A percentile compares a stretch with the other conserved stretches of the same genome.
These are phyloP conservation scores for Pasiphila rectangulata DNA, from an alignment of 2,888 invertebrate genomes.

Conservation along the genomic window DNA sequence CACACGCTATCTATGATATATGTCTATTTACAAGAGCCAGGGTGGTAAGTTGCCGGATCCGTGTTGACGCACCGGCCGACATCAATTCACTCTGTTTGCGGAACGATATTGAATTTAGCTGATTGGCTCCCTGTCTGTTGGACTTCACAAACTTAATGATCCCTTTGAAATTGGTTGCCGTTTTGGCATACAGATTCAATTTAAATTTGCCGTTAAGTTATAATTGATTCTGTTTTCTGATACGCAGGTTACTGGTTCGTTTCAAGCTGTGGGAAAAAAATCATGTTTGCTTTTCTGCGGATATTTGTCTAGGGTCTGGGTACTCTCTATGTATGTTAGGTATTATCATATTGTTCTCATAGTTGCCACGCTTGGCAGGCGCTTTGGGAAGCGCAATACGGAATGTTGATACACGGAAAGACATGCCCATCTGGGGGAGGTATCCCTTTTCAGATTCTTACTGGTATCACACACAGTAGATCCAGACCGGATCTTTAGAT, in stretches of 20 bases:
- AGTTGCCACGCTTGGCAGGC: too few relatives aligned
- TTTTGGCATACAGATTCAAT: conserved; percentile 14
- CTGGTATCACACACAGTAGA: too few relatives aligned
- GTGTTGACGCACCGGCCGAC: conserved; percentile 52
- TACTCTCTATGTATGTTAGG: too few relatives aligned
- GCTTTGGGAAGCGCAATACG: too few relatives aligned
- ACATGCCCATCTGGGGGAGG: too few relatives aligned
- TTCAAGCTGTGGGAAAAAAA: neutral
- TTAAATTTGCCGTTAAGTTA: conserved; percentile 11
- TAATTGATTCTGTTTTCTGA: neutral
- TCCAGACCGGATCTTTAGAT: too few relatives aligned
- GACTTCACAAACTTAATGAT: conserved; percentile 48
- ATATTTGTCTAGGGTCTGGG: too few relatives aligned
- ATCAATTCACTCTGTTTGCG: conserved; percentile 62
- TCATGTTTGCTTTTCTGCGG: too few relatives aligned
- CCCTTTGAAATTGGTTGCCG: conserved; percentile 33
- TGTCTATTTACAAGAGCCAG: neutral
- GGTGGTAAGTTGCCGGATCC: conserved; percentile 30
- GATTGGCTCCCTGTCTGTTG: conserved; percentile 61
- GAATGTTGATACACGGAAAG: too few relatives aligned
- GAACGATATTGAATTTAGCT: conserved; percentile 68
- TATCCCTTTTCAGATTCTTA: too few relatives aligned
- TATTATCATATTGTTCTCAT: too few relatives aligned
- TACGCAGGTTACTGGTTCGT: too few relatives aligned
- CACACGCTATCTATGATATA: neutral